A percentile compares a stretch with the other conserved stretches of the same genome.
Evolutionary conservation across 35 echinoderm and acorn worm species (phyloP).

Genomic region (Hemicentrotus pulcherrimus): DNA sequence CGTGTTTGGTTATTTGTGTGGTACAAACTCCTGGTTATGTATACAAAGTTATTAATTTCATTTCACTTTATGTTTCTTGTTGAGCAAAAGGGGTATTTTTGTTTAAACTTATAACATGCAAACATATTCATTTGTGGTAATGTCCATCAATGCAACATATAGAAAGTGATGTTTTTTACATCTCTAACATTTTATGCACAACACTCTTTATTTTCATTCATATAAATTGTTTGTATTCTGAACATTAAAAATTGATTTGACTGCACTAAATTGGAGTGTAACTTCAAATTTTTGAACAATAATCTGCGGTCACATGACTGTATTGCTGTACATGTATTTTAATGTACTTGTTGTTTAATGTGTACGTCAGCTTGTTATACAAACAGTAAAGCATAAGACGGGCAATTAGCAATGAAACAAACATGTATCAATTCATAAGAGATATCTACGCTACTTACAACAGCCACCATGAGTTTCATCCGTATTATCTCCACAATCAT

Average conservation of each 20-base stretch:
- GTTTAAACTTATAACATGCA: neutral
- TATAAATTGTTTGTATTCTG: neutral
- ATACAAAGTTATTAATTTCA: neutral
- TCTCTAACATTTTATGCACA: neutral
- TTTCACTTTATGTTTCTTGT: neutral
- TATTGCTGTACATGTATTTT: no score
- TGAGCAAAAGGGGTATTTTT: neutral
- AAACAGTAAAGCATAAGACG: neutral
- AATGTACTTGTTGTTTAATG: no score
- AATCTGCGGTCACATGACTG: no score
- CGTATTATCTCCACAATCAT: slow-evolving; percentile 80
- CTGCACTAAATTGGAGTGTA: no score
- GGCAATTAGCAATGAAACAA: neutral
- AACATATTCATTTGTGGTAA: neutral
- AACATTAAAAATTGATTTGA: neutral
- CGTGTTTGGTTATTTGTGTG: no score
- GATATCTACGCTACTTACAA: slow-evolving; percentile 26
- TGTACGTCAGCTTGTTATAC: neutral
- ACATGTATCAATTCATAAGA: neutral
- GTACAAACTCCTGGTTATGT: no score
- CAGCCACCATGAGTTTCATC: slow-evolving; percentile 71
- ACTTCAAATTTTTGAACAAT: no score
- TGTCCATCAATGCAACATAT: neutral
- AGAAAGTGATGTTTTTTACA: neutral
- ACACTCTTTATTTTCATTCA: neutral